Evolutionary conservation across 2,113 vertebrate genomes (phyloP), one percentile per base, ranked within the genome.

Genomic region (Stomatorhinus ivindoensis): DNA sequence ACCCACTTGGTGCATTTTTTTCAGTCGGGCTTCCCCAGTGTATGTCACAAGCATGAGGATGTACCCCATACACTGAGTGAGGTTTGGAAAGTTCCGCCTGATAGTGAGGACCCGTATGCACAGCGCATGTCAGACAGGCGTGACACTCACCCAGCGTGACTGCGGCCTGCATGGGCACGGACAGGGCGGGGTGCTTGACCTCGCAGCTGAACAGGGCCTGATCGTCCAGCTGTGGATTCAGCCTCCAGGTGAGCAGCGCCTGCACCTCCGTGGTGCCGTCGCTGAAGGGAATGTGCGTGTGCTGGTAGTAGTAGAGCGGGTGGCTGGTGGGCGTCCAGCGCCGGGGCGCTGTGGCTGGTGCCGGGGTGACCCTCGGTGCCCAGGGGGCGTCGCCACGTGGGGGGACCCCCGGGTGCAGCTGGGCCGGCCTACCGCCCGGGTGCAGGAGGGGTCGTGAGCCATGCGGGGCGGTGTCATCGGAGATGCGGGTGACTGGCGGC

Each of bases 81-180:
- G n/a, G 7, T 11, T 3, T 10, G 58, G 24, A 27, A n/a, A 65
- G 8, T 27, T 3, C 15, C 31, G 0, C 1, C 69, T 4, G n/a
- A 27, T 65, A 27, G 27, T 27, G 58, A 65, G n/a, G 61, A 27
- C 3, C 4, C 53, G 53, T 19, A 7, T 21, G 35, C 27, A 6
- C 1, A 55, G 55, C 3, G 15, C 2, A 51, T 3, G 2, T 31
- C 44, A 10, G 31, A 84, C 51, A 0, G 44, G 27, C 11, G n/a
- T 51, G 27, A n/a, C 58, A 94, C 97, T 97, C 92, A 99, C 98
- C 97, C 8, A 99, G 95, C 0, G 96, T 98, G 93, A 98, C 97
- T 93, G 98, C 98, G 0, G 97, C 95, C 94, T 98, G 97, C 98
- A 99, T 99, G 93, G 98, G 96, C 98, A 99, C 98, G 42, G 97